Evolutionary conservation across 2,797 vertebrate genomes (phyloP).

Genomic region (Ptychobarbus kaznakovi): DNA sequence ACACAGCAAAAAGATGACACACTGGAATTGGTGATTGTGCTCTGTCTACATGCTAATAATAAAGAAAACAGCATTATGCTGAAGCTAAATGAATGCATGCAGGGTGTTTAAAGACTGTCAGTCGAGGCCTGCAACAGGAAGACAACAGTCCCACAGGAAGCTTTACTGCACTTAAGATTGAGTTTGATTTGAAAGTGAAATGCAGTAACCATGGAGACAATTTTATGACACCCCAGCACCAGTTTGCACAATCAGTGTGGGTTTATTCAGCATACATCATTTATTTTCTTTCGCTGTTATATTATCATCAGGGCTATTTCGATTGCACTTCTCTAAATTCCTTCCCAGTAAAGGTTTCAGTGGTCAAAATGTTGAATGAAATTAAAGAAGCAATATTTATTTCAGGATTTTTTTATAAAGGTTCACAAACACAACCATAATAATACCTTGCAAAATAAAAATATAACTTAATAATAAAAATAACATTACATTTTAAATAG

Average conservation of each 20-base stretch:
- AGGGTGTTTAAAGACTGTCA: slow-evolving; percentile 45
- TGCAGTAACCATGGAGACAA: slow-evolving; percentile 5
- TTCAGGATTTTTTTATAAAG: not conserved
- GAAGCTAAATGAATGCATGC: slow-evolving; percentile 50
- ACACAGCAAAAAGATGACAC: slow-evolving; percentile 20
- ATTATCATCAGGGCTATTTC: not conserved
- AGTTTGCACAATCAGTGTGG: slow-evolving; percentile 4
- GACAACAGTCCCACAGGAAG: slow-evolving; percentile 40
- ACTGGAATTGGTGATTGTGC: slow-evolving; percentile 38
- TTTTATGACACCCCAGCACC: not conserved
- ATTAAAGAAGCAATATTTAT: not conserved
- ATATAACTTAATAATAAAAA: not conserved
- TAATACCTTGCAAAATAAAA: not conserved
- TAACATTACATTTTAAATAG: not conserved
- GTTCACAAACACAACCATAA: not conserved
- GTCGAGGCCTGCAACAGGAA: not conserved
- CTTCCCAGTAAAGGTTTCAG: not conserved
- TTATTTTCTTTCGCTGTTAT: not conserved
- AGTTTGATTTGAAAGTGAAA: slow-evolving; percentile 30
- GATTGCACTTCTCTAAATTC: not conserved
- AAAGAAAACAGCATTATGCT: slow-evolving; percentile 48
- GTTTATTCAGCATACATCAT: slow-evolving; percentile 6
- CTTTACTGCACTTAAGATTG: slow-evolving; percentile 32
- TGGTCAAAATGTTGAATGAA: not conserved
- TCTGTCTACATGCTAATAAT: slow-evolving; percentile 33